Base-by-base conservation (phyloP, 2,113 vertebrate genomes). In the Gasterosteus nipponicus region DNA sequence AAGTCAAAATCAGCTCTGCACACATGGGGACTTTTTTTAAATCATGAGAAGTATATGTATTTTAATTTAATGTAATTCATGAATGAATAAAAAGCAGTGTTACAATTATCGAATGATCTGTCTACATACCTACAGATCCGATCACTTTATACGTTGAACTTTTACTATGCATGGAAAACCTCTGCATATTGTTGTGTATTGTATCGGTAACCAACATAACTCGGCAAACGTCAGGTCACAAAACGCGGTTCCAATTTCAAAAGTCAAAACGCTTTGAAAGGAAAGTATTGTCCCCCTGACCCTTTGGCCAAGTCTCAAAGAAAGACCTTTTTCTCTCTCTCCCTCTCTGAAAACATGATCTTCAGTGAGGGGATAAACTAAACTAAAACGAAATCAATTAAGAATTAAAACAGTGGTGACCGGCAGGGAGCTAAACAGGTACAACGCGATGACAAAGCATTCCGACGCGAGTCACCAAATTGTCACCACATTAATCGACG, bases 211-310 rank as follows among this genome's bases (percentile, higher is more conserved):
- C 22, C 29, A 51, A 7, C 29, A 63, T 64, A 73, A 63, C 53
- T 35, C 51, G 16, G 54, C 12, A 58, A 38, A 38, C 35, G 35
- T 38, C 5, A 77, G 57, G 46, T 73, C 74, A 75, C 69, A 82
- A 53, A 77, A 22, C 72, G 81, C 75, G 70, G 80, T 33, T 86
- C 60, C 49, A 54, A 63, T 80, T 86, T 77, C 69, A 68, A 78
- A 87, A 92, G 84, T 89, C 85, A 90, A 82, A 90, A 82, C 49
- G 18, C 2, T 86, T 85, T 84, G 74, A 87, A 90, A 89, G 85
- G 80, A 84, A 81, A 81, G 78, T 81, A 75, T 83, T 89, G 85
- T 89, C 58, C 71, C 71, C 19, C 39, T 78, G 77, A 78, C 78
- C 86, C 79, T 69, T 64, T 78, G 77, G 73, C 72, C 58, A 64